Conservation (phyloP, 2,888 invertebrate species). For the Chelonus formosanus region DNA sequence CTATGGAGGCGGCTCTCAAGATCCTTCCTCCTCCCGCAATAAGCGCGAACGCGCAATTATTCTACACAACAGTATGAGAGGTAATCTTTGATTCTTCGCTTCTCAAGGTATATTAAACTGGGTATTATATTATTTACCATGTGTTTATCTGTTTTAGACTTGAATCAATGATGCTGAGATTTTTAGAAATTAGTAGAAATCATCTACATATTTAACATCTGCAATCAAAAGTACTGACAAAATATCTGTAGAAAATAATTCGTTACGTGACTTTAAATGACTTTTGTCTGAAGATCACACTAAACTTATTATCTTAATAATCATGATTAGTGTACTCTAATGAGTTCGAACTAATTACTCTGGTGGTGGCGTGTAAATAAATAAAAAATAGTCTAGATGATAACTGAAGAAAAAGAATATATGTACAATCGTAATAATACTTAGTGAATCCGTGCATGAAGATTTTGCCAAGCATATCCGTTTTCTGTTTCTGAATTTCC, state of each 20-base stretch:
- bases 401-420: conserved; percentile 14
- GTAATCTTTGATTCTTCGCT: conserved; percentile 58
- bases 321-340: too few relatives aligned
- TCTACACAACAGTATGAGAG: conserved; percentile 33
- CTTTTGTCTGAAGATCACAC: too few relatives aligned
- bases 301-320: background rate
- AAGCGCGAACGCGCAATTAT: conserved; percentile 64
- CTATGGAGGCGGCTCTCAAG: conserved; percentile 58
- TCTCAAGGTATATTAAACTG: conserved; percentile 23
- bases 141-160: too few relatives aligned
- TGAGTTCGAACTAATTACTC: too few relatives aligned
- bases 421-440: conserved; percentile 30
- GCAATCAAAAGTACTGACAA: too few relatives aligned
- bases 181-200: background rate
- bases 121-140: too few relatives aligned
- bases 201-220: conserved; percentile 16
- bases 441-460: conserved; percentile 36
- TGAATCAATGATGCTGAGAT: background rate
- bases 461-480: conserved; percentile 30
- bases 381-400: conserved; percentile 8
- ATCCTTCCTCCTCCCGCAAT: conserved; percentile 62
- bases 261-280: too few relatives aligned
- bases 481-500: conserved; percentile 34
- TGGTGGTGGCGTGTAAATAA: background rate
- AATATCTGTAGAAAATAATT: conserved; percentile 1